Base-by-base conservation (phyloP, 2,797 vertebrate genomes). In the Halcyon leucocephala region DNA sequence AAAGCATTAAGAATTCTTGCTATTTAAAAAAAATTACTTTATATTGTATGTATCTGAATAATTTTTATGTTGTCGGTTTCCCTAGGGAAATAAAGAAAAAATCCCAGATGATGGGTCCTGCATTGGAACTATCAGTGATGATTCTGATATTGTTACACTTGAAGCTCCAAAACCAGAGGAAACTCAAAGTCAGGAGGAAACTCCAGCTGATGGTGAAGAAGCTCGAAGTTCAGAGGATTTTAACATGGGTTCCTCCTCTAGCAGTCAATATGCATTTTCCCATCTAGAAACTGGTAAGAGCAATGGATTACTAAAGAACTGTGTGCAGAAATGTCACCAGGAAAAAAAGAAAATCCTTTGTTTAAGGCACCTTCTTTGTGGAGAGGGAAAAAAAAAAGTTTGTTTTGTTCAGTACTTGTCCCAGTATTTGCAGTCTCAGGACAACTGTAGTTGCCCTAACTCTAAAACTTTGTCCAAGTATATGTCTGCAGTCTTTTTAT, bases 81-180 rank as follows among this genome's bases (percentile, higher is more conserved):
- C 64, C 37, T 94, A 99, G 99, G 97, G 29, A 29, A 96, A 77
- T 79, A 97, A 95, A 65, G 92, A 90, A 65, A 95, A 93, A 44
- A 51, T 86, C 42, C 95, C 61, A 61, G 98, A 98, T 71, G 99
- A 98, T 83, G 98, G 91, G 12, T 97, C 97, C 58, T 97, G 97
- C 24, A 51, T 98, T 91, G 98, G 99, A 95, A 97, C 99, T 74
- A 96, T 98, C 96, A 99, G 99, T 1, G 99, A 99, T 86, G 99
- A 99, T 96, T 99, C 99, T 6, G 99, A 99, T 97, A 99, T 99
- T 46, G 98, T 99, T 97, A 99, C 99, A 12, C 98, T 99, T 49
- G 98, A 98, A 74, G 98, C 99, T 77, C 90, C 98, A n/a, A 99
- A 98, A 95, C 98, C 98, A 70, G 98, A 98, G 88, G 98, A 98